A percentile compares a stretch with the other conserved stretches of the same genome.
Conservation (phyloP, 2,113 vertebrate species). For the Greenwoodochromis staneri region DNA sequence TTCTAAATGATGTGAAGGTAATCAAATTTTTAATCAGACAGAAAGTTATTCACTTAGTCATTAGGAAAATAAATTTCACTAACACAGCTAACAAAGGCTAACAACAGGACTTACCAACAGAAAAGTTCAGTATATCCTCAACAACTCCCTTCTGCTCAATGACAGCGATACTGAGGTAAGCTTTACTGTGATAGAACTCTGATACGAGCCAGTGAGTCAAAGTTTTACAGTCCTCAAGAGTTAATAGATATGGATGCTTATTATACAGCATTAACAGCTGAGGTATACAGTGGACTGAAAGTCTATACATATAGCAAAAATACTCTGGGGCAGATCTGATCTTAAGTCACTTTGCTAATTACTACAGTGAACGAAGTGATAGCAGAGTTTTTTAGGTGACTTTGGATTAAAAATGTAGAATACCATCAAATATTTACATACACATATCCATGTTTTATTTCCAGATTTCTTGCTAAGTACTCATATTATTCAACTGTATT, state of each 20-base stretch:
- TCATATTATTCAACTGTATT: background rate
- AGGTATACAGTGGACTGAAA: background rate
- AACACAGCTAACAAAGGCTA: background rate
- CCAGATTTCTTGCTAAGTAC: background rate
- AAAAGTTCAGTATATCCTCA: background rate
- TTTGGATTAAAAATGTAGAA: background rate
- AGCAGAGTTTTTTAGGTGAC: background rate
- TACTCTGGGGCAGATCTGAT: background rate
- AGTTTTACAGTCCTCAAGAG: background rate
- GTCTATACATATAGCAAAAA: background rate
- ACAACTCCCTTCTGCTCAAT: background rate
- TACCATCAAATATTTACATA: background rate
- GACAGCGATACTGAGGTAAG: background rate
- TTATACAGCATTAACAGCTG: background rate
- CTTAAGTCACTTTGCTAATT: background rate
- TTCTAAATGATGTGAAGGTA: background rate
- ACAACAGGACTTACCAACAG: background rate
- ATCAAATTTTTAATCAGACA: background rate
- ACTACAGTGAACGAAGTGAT: no score
- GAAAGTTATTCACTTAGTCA: background rate
- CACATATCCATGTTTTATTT: background rate
- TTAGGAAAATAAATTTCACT: background rate
- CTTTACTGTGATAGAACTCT: background rate
- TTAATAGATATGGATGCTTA: background rate
- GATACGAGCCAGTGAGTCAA: background rate